Evolutionary conservation across 2,797 vertebrate genomes (phyloP).

Genomic region (Notolabrus celidotus): DNA sequence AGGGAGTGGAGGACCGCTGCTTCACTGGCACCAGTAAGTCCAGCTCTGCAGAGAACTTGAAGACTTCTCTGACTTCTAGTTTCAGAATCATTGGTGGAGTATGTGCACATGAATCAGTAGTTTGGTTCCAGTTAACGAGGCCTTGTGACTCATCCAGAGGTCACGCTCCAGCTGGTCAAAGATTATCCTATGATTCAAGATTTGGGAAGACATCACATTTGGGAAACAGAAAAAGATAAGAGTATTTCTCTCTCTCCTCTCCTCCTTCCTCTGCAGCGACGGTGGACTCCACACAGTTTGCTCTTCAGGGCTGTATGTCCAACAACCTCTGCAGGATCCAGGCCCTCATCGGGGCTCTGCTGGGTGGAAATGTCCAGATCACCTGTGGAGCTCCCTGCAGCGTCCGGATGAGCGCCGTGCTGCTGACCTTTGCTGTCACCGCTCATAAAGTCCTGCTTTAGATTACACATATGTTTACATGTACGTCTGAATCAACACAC

Average conservation of each 20-base stretch:
- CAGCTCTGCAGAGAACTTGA: neutral
- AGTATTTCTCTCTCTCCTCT: too few species aligned
- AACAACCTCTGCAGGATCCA: conserved; percentile 7
- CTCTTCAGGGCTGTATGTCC: conserved; percentile 12
- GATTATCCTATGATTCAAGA: too few species aligned
- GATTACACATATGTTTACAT: neutral
- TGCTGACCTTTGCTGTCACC: conserved; percentile 1
- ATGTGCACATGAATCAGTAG: too few species aligned
- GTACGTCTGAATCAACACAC: neutral
- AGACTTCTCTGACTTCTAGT: too few species aligned
- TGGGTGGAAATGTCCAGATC: neutral
- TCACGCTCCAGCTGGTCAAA: too few species aligned
- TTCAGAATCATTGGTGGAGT: too few species aligned
- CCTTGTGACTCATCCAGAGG: too few species aligned
- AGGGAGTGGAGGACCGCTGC: conserved; percentile 28
- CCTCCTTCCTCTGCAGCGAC: neutral
- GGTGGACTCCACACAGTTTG: fast-evolving
- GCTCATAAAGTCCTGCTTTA: conserved; percentile 20
- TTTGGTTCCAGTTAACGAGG: too few species aligned
- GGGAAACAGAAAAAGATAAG: too few species aligned
- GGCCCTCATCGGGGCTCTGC: neutral
- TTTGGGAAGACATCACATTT: too few species aligned
- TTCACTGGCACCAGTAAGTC: conserved; percentile 26
- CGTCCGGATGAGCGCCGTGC: neutral
- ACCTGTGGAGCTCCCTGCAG: conserved; percentile 26